These are phyloP conservation scores for Puffinus mauretanicus DNA, from an alignment of 2,113 vertebrate genomes.

Conservation along the genomic window DNA sequence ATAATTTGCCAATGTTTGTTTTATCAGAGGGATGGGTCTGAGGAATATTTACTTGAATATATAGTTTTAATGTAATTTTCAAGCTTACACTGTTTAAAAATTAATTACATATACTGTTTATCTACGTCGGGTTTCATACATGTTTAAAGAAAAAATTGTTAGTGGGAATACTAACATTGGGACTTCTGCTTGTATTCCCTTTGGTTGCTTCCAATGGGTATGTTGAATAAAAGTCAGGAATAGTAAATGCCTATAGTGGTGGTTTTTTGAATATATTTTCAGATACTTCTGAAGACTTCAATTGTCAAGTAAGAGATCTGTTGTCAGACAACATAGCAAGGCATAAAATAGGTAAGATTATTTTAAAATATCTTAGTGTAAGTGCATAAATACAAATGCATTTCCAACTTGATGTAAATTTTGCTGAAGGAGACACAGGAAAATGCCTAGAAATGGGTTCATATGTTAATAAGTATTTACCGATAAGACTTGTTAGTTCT, in stretches of 20 bases:
- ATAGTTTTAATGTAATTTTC: neutral
- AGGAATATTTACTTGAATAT: neutral
- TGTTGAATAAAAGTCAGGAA: neutral
- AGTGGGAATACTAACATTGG: neutral
- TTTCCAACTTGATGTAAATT: neutral
- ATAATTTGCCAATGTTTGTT: neutral
- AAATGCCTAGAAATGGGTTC: neutral
- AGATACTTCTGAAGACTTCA: neutral
- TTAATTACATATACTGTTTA: neutral
- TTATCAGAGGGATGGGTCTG: neutral
- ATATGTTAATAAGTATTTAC: neutral
- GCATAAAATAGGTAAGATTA: conserved; percentile 54
- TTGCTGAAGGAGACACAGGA: neutral
- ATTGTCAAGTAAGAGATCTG: neutral
- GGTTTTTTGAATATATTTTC: neutral
- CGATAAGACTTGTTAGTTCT: neutral
- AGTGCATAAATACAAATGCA: neutral
- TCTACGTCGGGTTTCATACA: neutral
- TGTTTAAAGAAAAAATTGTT: neutral
- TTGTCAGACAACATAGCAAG: neutral
- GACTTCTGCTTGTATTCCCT: neutral
- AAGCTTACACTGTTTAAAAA: neutral
- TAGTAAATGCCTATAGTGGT: neutral
- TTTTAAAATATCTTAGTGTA: neutral
- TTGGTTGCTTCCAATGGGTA: neutral